These are phyloP conservation scores for Otus sunia DNA, from an alignment of 2,113 vertebrate genomes.

Conservation along the genomic window DNA sequence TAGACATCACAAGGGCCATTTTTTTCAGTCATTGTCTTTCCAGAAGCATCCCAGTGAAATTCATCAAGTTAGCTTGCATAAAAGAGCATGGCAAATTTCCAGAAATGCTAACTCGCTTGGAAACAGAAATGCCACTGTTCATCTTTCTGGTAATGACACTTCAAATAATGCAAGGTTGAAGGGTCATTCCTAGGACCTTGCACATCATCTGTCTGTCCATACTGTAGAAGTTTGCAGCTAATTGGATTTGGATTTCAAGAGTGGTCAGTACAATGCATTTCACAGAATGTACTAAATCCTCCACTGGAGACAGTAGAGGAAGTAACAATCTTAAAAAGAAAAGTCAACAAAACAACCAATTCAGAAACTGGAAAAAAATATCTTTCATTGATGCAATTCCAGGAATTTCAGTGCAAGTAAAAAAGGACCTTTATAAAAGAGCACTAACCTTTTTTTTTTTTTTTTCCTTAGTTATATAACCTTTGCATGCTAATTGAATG, in stretches of 20 bases:
- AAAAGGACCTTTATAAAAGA: not conserved
- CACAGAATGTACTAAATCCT: not conserved
- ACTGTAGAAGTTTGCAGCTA: not conserved
- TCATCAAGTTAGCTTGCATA: not conserved
- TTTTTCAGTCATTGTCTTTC: not conserved
- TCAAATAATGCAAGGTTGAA: not conserved
- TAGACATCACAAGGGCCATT: not conserved
- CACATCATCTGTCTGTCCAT: not conserved
- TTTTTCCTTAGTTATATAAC: not conserved
- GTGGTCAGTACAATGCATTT: not conserved
- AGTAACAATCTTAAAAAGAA: not conserved
- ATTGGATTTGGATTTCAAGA: not conserved
- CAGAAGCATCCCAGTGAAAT: not conserved
- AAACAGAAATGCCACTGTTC: not conserved
- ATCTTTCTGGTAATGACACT: not conserved
- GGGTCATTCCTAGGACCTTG: not conserved
- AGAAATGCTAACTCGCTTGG: not conserved
- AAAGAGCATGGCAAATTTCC: not conserved
- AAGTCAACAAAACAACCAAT: not conserved
- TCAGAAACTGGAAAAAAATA: not conserved
- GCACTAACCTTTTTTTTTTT: not conserved
- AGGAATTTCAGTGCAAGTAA: not conserved
- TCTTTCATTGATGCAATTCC: not conserved
- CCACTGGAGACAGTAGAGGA: not conserved
- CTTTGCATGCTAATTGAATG: not conserved